Evolutionary conservation across 2,888 invertebrate species (phyloP).

Genomic region (Ecliptopera silaceata): DNA sequence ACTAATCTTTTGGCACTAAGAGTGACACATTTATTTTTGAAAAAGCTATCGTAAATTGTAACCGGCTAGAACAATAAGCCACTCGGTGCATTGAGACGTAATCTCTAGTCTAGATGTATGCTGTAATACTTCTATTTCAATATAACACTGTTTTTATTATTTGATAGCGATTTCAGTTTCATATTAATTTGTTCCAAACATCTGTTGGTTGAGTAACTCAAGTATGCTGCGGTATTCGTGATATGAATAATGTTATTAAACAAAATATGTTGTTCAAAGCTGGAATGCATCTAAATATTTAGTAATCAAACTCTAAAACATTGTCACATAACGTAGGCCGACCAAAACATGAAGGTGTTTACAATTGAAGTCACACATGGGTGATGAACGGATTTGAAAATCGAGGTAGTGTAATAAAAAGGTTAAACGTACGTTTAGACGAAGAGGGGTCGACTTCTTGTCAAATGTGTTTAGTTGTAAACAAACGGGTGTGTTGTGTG

Average conservation of each 20-base stretch:
- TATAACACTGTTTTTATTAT: too few relatives aligned
- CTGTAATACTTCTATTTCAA: not conserved
- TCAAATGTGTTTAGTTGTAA: conserved; percentile 63
- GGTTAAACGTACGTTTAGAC: conserved; percentile 63
- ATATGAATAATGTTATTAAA: not conserved
- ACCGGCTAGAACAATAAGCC: conserved; percentile 25
- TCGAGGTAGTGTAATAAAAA: conserved; percentile 35
- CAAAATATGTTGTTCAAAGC: not conserved
- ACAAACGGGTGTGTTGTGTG: conserved; percentile 62
- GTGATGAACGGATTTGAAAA: not conserved
- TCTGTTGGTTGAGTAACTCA: conserved; percentile 5
- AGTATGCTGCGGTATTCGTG: not conserved
- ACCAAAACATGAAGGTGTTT: conserved; percentile 41
- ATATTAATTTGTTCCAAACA: conserved; percentile 6
- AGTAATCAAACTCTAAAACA: conserved; percentile 20
- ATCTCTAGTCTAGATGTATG: not conserved
- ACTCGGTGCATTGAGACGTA: not conserved
- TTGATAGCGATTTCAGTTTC: conserved; percentile 23
- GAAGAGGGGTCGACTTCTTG: conserved; percentile 61
- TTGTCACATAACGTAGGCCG: conserved; percentile 38
- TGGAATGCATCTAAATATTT: conserved; percentile 2
- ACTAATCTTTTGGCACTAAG: conserved; percentile 20
- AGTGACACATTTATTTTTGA: conserved; percentile 16
- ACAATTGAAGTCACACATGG: conserved; percentile 4
- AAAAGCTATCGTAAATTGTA: conserved; percentile 12